Conservation (phyloP, 2,113 vertebrate species). For the Strigops habroptila region DNA sequence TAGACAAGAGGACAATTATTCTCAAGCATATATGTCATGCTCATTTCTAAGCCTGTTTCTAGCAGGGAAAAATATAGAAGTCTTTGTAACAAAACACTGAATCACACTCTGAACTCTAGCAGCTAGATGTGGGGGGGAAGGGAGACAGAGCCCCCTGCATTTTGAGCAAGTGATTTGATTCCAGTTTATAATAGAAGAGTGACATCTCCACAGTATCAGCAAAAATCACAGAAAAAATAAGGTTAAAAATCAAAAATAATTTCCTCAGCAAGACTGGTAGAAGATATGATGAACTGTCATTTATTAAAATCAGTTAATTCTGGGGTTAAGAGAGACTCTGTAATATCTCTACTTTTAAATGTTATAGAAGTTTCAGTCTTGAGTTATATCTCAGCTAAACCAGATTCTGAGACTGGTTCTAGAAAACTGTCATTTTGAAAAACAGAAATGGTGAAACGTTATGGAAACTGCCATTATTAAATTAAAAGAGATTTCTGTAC, state of each 20-base stretch:
- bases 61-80: neutral
- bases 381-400: neutral
- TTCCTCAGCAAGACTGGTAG: neutral
- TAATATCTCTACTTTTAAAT: neutral
- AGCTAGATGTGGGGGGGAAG: neutral
- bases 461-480: neutral
- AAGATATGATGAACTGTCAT: neutral
- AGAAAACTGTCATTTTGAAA: neutral
- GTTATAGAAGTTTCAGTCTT: neutral
- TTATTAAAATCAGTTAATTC: neutral
- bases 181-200: neutral
- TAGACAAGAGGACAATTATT: neutral
- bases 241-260: neutral
- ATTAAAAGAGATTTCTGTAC: neutral
- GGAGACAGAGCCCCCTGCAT: neutral
- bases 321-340: neutral
- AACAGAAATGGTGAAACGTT: neutral
- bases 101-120: neutral
- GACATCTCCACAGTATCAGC: neutral
- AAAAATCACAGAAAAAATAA: neutral
- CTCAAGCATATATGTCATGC: neutral
- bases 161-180: neutral
- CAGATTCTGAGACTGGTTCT: neutral
- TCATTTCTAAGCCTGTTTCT: neutral
- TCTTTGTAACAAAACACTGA: neutral